Conservation (phyloP, 1,140 invertebrate species). For the Drosophila bipectinata region DNA sequence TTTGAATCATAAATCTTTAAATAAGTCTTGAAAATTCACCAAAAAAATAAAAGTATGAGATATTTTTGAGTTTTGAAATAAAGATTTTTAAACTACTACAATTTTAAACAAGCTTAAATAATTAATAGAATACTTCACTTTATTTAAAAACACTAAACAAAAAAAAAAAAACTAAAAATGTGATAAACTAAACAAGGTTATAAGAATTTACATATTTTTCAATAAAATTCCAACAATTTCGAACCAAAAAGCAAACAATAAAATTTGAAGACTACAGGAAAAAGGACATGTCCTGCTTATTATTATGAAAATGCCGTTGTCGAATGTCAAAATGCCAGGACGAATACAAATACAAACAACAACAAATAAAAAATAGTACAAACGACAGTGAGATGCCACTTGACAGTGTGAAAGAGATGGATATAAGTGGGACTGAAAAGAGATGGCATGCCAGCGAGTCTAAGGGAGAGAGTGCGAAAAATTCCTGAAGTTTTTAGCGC, state of each 20-base stretch:
- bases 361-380: constrained; percentile 23
- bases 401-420: neutral
- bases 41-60: too few species aligned
- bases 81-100: too few species aligned
- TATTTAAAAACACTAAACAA: neutral
- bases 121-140: too few species aligned
- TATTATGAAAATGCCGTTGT: constrained; percentile 58
- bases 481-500: constrained; percentile 64
- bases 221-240: neutral
- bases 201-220: neutral
- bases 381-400: neutral
- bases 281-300: constrained; percentile 40
- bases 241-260: constrained; percentile 8
- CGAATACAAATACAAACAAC: constrained; percentile 10
- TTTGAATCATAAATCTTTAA: too few species aligned
- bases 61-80: too few species aligned
- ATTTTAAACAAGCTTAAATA: too few species aligned
- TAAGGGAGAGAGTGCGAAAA: constrained; percentile 31
- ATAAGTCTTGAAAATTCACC: too few species aligned
- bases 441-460: neutral
- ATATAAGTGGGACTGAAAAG: neutral
- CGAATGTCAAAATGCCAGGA: constrained; percentile 58
- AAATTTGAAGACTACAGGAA: constrained; percentile 9
- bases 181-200: too few species aligned
- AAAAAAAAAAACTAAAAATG: neutral